phyloP scores from a whole-genome alignment of 2,113 vertebrate species.

The Chrysochloris asiatica region DNA sequence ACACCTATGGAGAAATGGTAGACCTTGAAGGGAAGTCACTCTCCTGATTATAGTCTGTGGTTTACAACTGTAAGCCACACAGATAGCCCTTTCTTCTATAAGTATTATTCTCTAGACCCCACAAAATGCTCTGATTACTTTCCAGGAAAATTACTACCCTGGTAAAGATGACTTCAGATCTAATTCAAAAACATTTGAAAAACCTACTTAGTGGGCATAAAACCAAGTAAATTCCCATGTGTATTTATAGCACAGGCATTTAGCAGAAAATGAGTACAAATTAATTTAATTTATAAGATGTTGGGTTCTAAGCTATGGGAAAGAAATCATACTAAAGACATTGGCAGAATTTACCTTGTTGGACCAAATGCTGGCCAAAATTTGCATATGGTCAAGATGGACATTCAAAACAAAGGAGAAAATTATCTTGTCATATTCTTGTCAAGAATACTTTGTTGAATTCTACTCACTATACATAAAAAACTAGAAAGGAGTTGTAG shows the following conservation, averaged over 20 bases:
- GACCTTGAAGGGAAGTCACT: neutral
- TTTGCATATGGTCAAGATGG: slow-evolving; percentile 26
- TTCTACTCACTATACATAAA: neutral
- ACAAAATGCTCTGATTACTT: slow-evolving; percentile 34
- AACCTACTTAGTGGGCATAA: slow-evolving; percentile 44
- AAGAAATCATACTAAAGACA: slow-evolving; percentile 30
- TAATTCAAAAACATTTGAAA: slow-evolving; percentile 42
- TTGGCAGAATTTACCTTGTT: slow-evolving; percentile 30
- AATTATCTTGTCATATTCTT: neutral
- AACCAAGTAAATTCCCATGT: slow-evolving; percentile 31
- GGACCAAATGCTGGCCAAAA: slow-evolving; percentile 38
- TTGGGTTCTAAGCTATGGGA: neutral
- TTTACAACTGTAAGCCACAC: neutral
- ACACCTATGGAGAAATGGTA: neutral
- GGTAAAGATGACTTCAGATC: slow-evolving; percentile 42
- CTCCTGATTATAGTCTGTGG: neutral
- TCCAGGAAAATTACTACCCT: slow-evolving; percentile 45
- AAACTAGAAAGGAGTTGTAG: neutral
- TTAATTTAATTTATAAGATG: slow-evolving; percentile 39
- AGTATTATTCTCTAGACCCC: slow-evolving; percentile 11
- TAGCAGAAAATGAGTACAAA: slow-evolving; percentile 49
- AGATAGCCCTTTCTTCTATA: neutral
- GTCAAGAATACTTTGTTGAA: neutral
- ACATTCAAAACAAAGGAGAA: slow-evolving; percentile 24
- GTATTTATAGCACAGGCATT: slow-evolving; percentile 46